Percentiles rank a stretch among this genome's conserved stretches.
phyloP scores from a whole-genome alignment of 2,888 invertebrate species.

The Drosophila neotestacea region DNA sequence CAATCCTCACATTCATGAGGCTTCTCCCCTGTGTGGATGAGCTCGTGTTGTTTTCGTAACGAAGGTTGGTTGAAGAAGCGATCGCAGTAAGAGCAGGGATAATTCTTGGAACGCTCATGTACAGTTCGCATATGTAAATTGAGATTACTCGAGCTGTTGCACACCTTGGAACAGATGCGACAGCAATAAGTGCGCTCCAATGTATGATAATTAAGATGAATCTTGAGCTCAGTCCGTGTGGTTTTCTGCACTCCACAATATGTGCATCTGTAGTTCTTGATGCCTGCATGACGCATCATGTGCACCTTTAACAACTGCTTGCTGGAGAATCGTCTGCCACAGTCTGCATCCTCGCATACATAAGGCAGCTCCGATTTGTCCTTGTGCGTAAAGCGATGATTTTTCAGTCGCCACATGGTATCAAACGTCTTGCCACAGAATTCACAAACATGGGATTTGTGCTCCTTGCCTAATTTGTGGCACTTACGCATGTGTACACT shows the following conservation, averaged over 20 bases:
- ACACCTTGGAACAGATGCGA: slow-evolving; percentile 77
- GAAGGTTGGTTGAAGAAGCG: slow-evolving; percentile 78
- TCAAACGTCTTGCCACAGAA: slow-evolving; percentile 56
- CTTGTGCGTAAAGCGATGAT: slow-evolving; percentile 78
- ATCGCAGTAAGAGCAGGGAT: slow-evolving; percentile 77
- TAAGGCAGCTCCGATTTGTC: slow-evolving; percentile 76
- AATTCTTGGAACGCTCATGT: slow-evolving; percentile 77
- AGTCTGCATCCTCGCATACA: slow-evolving; percentile 71
- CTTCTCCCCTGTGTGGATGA: slow-evolving; percentile 84
- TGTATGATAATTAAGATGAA: slow-evolving; percentile 83
- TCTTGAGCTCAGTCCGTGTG: slow-evolving; percentile 81
- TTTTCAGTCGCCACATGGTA: slow-evolving; percentile 63
- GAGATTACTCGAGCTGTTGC: slow-evolving; percentile 80
- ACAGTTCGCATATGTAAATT: slow-evolving; percentile 80
- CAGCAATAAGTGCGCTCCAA: slow-evolving; percentile 81
- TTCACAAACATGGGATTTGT: slow-evolving; percentile 54
- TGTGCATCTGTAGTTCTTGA: slow-evolving; percentile 82
- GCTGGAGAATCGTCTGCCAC: slow-evolving; percentile 72
- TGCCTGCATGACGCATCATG: slow-evolving; percentile 82
- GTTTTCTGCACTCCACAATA: slow-evolving; percentile 82
- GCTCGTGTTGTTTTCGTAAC: slow-evolving; percentile 82
- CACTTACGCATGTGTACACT: slow-evolving; percentile 59
- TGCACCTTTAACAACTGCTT: slow-evolving; percentile 81
- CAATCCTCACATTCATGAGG: slow-evolving; percentile 80
- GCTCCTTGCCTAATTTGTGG: slow-evolving; percentile 56